Evolutionary conservation across 2,113 vertebrate genomes (phyloP).

Genomic region (Syngnathoides biaculeatus): DNA sequence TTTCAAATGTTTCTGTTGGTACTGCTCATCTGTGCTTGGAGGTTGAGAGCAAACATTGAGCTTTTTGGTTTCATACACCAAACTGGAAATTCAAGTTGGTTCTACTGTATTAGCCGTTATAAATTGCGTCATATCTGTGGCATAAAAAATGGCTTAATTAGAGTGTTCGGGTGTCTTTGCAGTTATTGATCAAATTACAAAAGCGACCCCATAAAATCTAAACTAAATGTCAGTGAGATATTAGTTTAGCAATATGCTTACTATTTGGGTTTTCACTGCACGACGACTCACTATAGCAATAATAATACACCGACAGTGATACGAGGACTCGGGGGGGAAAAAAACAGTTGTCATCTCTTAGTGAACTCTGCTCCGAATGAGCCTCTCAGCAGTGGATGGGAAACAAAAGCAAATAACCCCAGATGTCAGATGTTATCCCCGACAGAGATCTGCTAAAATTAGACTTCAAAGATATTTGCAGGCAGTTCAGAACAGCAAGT

Average conservation of each 20-base stretch:
- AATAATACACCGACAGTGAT: not conserved
- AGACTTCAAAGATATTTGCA: conserved; percentile 24
- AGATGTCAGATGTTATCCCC: conserved; percentile 51
- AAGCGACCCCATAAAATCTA: too few relatives aligned
- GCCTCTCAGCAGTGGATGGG: conserved; percentile 17
- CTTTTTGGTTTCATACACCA: not conserved
- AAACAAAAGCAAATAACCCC: conserved; percentile 46
- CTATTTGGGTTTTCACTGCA: too few relatives aligned
- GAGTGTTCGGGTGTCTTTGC: too few relatives aligned
- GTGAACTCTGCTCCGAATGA: conserved; percentile 32
- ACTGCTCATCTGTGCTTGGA: not conserved
- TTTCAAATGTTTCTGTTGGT: not conserved
- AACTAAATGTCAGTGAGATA: too few relatives aligned
- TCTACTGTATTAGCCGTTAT: conserved; percentile 1
- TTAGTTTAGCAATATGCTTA: too few relatives aligned
- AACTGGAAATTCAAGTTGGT: not conserved
- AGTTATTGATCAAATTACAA: too few relatives aligned
- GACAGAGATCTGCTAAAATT: conserved; percentile 53
- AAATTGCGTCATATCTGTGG: not conserved
- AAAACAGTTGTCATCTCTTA: conserved; percentile 31
- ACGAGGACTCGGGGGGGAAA: conserved; percentile 16
- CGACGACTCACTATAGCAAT: too few relatives aligned
- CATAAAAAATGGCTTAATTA: too few relatives aligned
- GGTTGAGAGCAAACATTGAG: conserved; percentile 1
- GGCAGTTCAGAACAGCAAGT: conserved; percentile 23